phyloP scores from a whole-genome alignment of 2,113 vertebrate genomes.

The Syngnathus floridae region DNA sequence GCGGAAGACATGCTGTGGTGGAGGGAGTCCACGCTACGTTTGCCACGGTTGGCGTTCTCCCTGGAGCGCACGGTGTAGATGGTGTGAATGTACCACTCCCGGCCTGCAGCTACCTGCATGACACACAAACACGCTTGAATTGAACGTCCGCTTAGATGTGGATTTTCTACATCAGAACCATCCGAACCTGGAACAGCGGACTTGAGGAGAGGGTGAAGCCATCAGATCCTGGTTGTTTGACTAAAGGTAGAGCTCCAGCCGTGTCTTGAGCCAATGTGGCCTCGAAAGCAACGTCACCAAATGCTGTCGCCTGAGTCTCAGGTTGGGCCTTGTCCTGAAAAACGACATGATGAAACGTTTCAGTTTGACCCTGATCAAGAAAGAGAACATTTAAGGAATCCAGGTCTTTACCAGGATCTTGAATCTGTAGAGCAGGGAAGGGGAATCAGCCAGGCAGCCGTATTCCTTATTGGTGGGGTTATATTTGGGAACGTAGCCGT shows the following conservation, averaged over 20 bases:
- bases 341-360: background rate
- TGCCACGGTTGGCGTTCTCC: slow-evolving; percentile 62
- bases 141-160: background rate
- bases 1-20: slow-evolving; percentile 44
- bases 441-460: slow-evolving; percentile 69
- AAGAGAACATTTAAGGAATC: background rate
- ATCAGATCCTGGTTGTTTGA: slow-evolving; percentile 65
- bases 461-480: slow-evolving; percentile 70
- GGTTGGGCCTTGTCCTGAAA: slow-evolving; percentile 74
- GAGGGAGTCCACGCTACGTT: slow-evolving; percentile 65
- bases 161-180: background rate
- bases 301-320: slow-evolving; percentile 67
- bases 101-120: slow-evolving; percentile 66
- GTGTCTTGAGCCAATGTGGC: slow-evolving; percentile 64
- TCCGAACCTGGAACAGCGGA: slow-evolving; percentile 68
- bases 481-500: slow-evolving; percentile 75
- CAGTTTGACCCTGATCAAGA: no score
- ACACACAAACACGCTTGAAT: background rate
- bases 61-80: slow-evolving; percentile 64
- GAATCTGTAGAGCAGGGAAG: slow-evolving; percentile 73
- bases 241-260: slow-evolving; percentile 55
- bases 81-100: slow-evolving; percentile 70
- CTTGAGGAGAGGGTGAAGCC: slow-evolving; percentile 68
- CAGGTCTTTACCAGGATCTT: slow-evolving; percentile 68
- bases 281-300: slow-evolving; percentile 65